Evolutionary conservation across 2,113 vertebrate genomes (phyloP), one percentile per base, ranked within the genome.

Genomic region (Oenanthe oenanthe): DNA sequence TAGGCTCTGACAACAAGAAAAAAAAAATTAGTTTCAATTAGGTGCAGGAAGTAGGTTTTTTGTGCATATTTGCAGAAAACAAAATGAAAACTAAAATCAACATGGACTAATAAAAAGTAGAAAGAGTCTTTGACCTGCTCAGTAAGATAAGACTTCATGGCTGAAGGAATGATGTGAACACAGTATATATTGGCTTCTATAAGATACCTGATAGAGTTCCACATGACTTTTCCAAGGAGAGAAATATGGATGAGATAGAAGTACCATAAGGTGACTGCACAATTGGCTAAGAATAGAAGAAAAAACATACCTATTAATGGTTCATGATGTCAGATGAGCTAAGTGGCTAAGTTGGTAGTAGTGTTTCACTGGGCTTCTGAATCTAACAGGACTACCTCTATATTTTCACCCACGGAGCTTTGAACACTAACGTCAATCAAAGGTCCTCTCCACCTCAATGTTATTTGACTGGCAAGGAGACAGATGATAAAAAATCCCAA

Each of bases 291-390:
- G 88, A 95, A 94, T 96, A 96, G 95, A 83, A 32, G 36, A 94
- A 88, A 95, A 95, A 93, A 88, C 88, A 88, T 71, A 77, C 66
- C 93, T 97, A 96, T 96, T 97, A 95, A 94, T 88, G 89, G 90
- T n/a, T 93, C 56, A 84, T 96, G 92, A 96, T 93, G 85, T 97
- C 93, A 95, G 85, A 79, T 85, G 81, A 94, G 79, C 82, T 95
- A 96, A 95, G 40, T 73, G 78, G 75, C 85, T 95, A 96, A 88
- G 68, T 63, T 96, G 79, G 92, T 95, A 79, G 48, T 90, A 88
- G 51, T 90, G 92, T 88, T 90, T 95, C 95, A 96, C 85, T 77
- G 56, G 67, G 31, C 93, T 96, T 80, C 90, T 96, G 93, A 96
- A 89, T 94, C 68, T 85, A 85, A 76, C 31, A 88, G 75, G 70